phyloP scores from a whole-genome alignment of 1,140 invertebrate genomes.

The Ceratitis capitata region DNA sequence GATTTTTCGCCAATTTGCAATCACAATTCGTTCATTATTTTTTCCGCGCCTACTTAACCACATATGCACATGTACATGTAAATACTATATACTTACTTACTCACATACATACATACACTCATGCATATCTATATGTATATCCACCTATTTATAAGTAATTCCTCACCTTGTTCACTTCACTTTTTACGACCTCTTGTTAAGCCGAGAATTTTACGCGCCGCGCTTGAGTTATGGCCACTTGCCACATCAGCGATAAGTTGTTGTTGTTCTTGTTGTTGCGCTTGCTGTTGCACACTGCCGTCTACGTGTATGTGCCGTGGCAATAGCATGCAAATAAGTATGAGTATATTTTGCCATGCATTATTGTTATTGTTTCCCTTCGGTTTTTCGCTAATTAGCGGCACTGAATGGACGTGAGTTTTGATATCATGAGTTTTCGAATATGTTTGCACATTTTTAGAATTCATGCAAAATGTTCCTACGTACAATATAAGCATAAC shows the following conservation, averaged over 20 bases:
- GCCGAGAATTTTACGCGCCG: neutral
- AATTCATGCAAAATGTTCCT: neutral
- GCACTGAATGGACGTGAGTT: neutral
- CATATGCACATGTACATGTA: neutral
- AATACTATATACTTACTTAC: neutral
- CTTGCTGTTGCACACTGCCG: too few species aligned
- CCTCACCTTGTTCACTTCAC: neutral
- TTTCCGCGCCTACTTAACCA: neutral
- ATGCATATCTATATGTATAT: neutral
- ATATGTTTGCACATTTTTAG: neutral
- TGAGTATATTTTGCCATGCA: conserved; percentile 12
- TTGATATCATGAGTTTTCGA: neutral
- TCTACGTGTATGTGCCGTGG: neutral
- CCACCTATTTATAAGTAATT: neutral
- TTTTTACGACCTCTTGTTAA: neutral
- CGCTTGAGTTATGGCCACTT: neutral
- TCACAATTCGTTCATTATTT: neutral
- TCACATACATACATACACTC: neutral
- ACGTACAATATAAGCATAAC: too few species aligned
- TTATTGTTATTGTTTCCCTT: conserved; percentile 12
- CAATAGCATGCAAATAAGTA: conserved; percentile 24
- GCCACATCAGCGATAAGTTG: conserved; percentile 24
- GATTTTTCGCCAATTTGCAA: conserved; percentile 14
- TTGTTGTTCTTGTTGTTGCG: too few species aligned
- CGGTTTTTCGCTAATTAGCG: conserved; percentile 23